Percentiles rank a stretch among this genome's conserved stretches.
These are phyloP conservation scores for Thecophora atra DNA, from an alignment of 2,888 invertebrate genomes.

Conservation along the genomic window DNA sequence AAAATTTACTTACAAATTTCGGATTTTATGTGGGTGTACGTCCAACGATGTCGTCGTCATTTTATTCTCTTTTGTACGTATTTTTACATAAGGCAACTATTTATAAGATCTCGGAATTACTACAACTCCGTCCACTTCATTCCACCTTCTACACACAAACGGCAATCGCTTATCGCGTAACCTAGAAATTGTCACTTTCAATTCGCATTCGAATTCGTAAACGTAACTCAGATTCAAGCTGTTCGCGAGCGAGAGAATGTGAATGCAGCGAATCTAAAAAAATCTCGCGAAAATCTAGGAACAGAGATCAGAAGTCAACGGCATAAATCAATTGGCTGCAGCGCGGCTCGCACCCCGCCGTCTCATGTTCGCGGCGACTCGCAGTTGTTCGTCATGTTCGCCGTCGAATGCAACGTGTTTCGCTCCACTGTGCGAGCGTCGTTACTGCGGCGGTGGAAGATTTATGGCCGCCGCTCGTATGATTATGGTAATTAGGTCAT, in stretches of 20 bases:
- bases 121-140: no score
- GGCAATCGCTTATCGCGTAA: not conserved
- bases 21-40: not conserved
- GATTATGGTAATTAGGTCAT: slow-evolving; percentile 59
- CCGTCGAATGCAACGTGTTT: slow-evolving; percentile 9
- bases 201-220: not conserved
- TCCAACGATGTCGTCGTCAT: no score
- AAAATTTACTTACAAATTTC: not conserved
- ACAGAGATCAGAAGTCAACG: slow-evolving; percentile 42
- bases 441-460: slow-evolving; percentile 41
- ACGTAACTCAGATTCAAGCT: not conserved
- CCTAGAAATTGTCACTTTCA: slow-evolving; percentile 20
- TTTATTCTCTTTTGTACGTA: no score
- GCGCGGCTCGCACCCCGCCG: no score
- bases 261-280: not conserved
- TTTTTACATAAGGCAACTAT: no score
- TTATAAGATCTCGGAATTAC: no score
- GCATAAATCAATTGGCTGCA: slow-evolving; percentile 41
- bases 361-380: slow-evolving; percentile 33
- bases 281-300: not conserved
- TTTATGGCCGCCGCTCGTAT: slow-evolving; percentile 50
- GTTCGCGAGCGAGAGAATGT: slow-evolving; percentile 1
- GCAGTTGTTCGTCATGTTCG: slow-evolving; percentile 13
- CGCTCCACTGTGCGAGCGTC: slow-evolving; percentile 10
- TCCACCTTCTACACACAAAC: no score